phyloP scores from a whole-genome alignment of 2,113 vertebrate species.

The Erythrocebus patas region DNA sequence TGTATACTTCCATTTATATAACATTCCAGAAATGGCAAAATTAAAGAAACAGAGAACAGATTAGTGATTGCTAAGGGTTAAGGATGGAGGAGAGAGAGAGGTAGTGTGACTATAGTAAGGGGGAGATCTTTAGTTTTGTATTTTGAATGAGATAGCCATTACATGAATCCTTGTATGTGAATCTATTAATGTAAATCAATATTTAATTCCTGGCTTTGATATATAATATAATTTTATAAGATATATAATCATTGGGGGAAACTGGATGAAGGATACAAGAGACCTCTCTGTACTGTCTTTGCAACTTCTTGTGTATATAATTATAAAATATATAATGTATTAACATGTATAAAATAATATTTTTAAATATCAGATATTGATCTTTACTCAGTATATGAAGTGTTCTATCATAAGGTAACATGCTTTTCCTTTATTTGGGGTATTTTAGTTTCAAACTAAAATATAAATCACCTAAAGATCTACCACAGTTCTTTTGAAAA shows the following conservation, averaged over 20 bases:
- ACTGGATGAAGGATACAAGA: not conserved
- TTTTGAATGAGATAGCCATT: not conserved
- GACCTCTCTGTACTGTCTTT: not conserved
- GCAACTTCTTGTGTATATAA: not conserved
- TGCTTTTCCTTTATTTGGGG: no score
- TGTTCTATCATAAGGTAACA: no score
- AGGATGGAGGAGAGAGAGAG: not conserved
- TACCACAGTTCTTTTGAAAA: not conserved
- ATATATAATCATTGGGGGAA: not conserved
- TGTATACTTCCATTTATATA: not conserved
- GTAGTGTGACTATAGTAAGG: not conserved
- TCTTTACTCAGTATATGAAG: no score
- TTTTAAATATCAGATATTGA: no score
- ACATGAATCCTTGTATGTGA: not conserved
- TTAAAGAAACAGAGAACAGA: not conserved
- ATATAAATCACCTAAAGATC: not conserved
- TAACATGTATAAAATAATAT: no score
- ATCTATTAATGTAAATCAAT: not conserved
- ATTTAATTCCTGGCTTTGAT: not conserved
- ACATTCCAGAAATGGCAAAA: not conserved
- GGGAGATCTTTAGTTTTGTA: not conserved
- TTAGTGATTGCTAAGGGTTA: not conserved
- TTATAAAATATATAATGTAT: no score
- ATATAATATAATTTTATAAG: not conserved
- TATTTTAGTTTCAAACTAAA: not conserved